Conservation (phyloP, 2,888 invertebrate species). For the Urechis unicinctus region DNA sequence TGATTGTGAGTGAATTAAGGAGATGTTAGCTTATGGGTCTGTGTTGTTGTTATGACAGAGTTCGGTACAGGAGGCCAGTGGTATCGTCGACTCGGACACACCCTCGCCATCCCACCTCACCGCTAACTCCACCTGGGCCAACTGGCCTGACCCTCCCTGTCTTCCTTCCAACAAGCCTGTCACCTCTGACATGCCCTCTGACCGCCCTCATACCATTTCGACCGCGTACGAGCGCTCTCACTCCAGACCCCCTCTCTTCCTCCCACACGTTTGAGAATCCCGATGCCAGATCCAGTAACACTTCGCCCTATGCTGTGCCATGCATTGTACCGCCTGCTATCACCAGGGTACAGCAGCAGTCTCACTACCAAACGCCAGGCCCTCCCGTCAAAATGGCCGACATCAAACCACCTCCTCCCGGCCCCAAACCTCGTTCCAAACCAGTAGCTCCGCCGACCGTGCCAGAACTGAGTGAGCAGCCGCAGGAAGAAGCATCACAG, state of each 20-base stretch:
- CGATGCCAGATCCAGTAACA: background rate
- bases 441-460: background rate
- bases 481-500: background rate
- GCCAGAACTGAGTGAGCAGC: background rate
- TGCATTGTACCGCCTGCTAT: background rate
- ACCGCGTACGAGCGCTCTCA: conserved; percentile 76
- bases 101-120: conserved; percentile 41
- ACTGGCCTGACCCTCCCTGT: conserved; percentile 40
- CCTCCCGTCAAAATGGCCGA: background rate
- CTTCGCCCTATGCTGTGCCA: background rate
- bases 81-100: conserved; percentile 9
- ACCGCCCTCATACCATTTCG: conserved; percentile 88
- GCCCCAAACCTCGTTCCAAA: background rate
- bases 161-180: background rate
- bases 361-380: no score
- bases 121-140: conserved; percentile 45
- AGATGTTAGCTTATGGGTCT: no score
- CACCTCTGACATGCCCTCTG: conserved; percentile 35
- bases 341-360: background rate
- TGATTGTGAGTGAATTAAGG: no score
- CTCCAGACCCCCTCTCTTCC: conserved; percentile 74
- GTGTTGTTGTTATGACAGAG: no score
- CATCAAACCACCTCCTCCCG: background rate
- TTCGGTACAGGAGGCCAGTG: no score
- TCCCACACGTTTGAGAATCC: conserved; percentile 83